Base-by-base conservation (phyloP, 2,888 invertebrate species). In the Caenorhabditis sp. region DNA sequence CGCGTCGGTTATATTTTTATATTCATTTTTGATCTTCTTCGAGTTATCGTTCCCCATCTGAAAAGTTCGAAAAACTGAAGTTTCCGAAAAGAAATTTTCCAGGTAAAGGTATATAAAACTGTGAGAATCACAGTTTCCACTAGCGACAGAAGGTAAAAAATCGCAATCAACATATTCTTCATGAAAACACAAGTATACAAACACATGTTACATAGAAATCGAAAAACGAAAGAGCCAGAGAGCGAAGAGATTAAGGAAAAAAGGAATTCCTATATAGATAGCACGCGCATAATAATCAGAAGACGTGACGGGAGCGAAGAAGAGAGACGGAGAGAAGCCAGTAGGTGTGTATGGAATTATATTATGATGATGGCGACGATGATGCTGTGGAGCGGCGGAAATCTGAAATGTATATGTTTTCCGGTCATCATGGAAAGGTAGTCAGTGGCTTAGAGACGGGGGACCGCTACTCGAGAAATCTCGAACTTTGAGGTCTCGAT, bases 21-120 rank as follows among this genome's bases (percentile, higher is more conserved):
- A 19, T 10, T 68, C 49, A 35, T 61, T 69, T n/a, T n/a, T n/a
- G n/a, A n/a, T n/a, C n/a, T 41, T n/a, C 31, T 70, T 69, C 35
- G 77, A 75, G 7, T 59, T 19, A 6, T 54, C 63, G 5, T 61
- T 54, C 0, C 77, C 77, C 68, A 68, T 77, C 58, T 68, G 26
- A 5, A 51, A 68, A 51, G 2, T 22, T 22, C 24, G 2, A 31
- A 26, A n/a, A 22, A 19, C 47, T 19, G 7, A 19, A 19, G 19
- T 5, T 19, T 19, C 47, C 3, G 47, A 51, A 51, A 10, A 12
- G 19, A 26, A 22, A 22, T 10, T 51, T 24, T 3, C 8, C 4
- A 24, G 26, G 14, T n/a, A 54, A 28, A 22, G 14, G 26, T 26
- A 12, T 28, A 54, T 47, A 7, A 10, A 38, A 38, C 38, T 38